Base-by-base conservation (phyloP, 2,888 invertebrate species). In the Sicus ferrugineus region DNA sequence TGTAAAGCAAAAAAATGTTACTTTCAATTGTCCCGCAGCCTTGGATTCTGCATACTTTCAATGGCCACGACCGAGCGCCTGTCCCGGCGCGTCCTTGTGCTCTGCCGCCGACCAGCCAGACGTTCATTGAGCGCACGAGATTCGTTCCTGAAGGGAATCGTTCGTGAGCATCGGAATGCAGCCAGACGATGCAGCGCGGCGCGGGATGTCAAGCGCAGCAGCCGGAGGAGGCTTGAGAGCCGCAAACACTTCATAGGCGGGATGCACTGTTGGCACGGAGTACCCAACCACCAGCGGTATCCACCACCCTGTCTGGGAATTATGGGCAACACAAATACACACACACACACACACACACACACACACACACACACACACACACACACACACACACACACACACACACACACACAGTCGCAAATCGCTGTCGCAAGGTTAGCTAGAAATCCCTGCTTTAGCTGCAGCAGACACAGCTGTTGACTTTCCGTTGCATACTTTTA, bases 241-340 rank as follows among this genome's bases (percentile, higher is more conserved):
- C 21, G 31, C 28, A 34, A n/a, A 19, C 38, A 56, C 54, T 65
- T 34, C 65, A 63, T 52, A 23, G 56, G 56, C n/a, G 14, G 48
- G n/a, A n/a, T 63, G 63, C n/a, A 48, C 31, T 56, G 66, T n/a
- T n/a, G n/a, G n/a, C n/a, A n/a, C n/a, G n/a, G n/a, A n/a, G n/a
- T n/a, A n/a, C n/a, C n/a, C n/a, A n/a, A n/a, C n/a, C n/a, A n/a
- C n/a, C n/a, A n/a, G n/a, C n/a, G n/a, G n/a, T n/a, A n/a, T n/a
- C n/a, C 21, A 56, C 66, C 74, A 69, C 73, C 76, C 78, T 72
- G 79, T 79, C 78, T 77, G 79, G 77, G 80, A 79, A 80, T 79
- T 80, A 75, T 77, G 76, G 70, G 75, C 73, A 26, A 26, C 54
- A 38, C 65, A 54, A 21, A 52, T 11, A 4, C 4, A 1, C 52